Evolutionary conservation across 2,113 vertebrate genomes (phyloP), one percentile per base, ranked within the genome.

Genomic region (Sceloporus undulatus): DNA sequence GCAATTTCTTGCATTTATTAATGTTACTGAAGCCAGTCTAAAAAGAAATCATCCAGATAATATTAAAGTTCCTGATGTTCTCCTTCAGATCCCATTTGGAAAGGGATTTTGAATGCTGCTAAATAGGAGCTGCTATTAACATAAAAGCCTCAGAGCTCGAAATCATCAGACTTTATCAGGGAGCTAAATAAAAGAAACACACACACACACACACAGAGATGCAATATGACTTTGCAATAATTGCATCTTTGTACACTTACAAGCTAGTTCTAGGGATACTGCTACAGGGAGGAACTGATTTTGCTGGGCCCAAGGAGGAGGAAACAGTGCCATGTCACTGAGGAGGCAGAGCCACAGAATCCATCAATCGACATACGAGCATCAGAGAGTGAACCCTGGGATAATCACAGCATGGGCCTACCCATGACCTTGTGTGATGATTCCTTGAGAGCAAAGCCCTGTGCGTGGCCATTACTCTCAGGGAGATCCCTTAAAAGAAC

Each of bases 171-270:
- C 84, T 62, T 14, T 82, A 86, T 84, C 62, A 87, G 87, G 65
- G 77, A 90, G 38, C 14, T 88, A 87, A 27, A 34, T 91, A 88
- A 34, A 73, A 62, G 2, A 81, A 89, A 84, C 1, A 3, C 11
- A 14, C 34, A 34, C 34, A 34, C 56, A 13, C 9, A 59, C 56
- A 59, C 9, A 87, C 59, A 29, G 9, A 89, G 40, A 82, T 87
- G 48, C 34, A 76, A 76, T 81, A 90, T 48, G 42, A 87, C 59
- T 94, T 94, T 91, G 29, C 80, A 87, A 1, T 89, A 93, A 94
- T 87, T 89, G 62, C 78, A 85, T 68, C 19, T 48, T 48, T 27
- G 40, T 71, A 38, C 52, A 80, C 68, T 90, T 71, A 91, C 84
- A 94, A 90, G 89, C 48, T 6, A 48, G 48, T 48, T 48, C 48